Evolutionary conservation across 64 coral and sea anemone genomes (phyloP).

Genomic region (Porites australiensis): DNA sequence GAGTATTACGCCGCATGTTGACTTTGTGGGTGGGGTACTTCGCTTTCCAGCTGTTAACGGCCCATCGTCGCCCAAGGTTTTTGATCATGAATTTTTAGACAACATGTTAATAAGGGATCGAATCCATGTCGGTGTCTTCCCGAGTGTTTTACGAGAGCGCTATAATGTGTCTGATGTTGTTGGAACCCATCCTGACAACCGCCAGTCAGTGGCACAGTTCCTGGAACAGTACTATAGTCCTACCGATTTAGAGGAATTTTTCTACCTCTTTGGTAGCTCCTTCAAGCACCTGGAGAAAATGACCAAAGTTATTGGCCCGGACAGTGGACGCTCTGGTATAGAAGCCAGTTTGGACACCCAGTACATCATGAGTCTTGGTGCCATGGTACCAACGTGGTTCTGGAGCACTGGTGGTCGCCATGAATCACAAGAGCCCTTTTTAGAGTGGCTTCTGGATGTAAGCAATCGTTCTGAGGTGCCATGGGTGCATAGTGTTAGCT

Average conservation of each 20-base stretch:
- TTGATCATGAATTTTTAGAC: neutral
- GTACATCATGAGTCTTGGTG: slow-evolving; percentile 98
- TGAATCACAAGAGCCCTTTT: slow-evolving; percentile 94
- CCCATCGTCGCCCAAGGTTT: slow-evolving; percentile 53
- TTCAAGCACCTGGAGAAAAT: slow-evolving; percentile 80
- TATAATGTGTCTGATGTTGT: slow-evolving; percentile 88
- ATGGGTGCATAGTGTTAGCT: slow-evolving; percentile 96
- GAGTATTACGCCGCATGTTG: slow-evolving; percentile 71
- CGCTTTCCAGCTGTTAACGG: slow-evolving; percentile 81
- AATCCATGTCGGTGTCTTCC: slow-evolving; percentile 92
- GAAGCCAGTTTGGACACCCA: slow-evolving; percentile 96
- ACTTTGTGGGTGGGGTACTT: slow-evolving; percentile 94
- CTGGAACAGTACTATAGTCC: slow-evolving; percentile 84
- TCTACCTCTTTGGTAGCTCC: slow-evolving; percentile 73
- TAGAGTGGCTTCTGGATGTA: slow-evolving; percentile 94
- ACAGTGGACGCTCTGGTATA: slow-evolving; percentile 84
- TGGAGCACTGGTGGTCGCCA: slow-evolving; percentile 96
- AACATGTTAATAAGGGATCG: neutral
- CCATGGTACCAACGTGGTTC: slow-evolving; percentile 97
- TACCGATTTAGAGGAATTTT: slow-evolving; percentile 89
- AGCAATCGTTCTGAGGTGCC: slow-evolving; percentile 89
- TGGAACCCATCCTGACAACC: slow-evolving; percentile 71
- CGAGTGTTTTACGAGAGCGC: slow-evolving; percentile 77
- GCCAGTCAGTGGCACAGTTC: slow-evolving; percentile 95
- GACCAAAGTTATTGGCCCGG: slow-evolving; percentile 89